Evolutionary conservation across 2,888 invertebrate genomes (phyloP).

Genomic region (Eupeodes luniger): DNA sequence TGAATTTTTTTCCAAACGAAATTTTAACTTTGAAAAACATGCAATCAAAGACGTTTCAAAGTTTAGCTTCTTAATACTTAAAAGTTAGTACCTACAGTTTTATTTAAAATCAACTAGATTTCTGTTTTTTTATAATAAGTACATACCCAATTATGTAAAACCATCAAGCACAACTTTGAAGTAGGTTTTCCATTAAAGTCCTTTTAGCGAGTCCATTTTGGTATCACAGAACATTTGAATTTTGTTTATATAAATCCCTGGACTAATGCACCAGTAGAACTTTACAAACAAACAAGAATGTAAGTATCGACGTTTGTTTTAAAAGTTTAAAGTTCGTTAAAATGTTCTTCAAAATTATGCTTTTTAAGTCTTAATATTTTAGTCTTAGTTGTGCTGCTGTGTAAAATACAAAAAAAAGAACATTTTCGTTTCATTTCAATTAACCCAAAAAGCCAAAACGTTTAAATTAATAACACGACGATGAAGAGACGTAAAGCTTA

Average conservation of each 20-base stretch:
- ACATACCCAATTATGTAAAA: background rate
- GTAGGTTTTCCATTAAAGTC: background rate
- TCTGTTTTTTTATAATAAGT: too few species aligned
- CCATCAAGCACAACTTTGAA: background rate
- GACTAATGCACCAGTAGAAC: background rate
- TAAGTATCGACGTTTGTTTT: background rate
- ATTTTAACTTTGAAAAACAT: too few species aligned
- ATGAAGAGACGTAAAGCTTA: background rate
- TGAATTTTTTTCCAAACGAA: too few species aligned
- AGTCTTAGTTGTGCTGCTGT: background rate
- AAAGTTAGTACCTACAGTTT: too few species aligned
- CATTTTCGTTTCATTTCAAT: background rate
- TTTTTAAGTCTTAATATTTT: background rate
- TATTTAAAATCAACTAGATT: too few species aligned
- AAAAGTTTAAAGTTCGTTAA: background rate
- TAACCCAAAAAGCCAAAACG: background rate
- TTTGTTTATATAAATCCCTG: background rate
- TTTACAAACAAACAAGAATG: background rate
- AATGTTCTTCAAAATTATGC: background rate
- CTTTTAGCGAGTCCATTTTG: background rate
- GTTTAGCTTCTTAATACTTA: too few species aligned
- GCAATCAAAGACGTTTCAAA: too few species aligned
- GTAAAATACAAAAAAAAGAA: background rate
- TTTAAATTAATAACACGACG: slow-evolving; percentile 24
- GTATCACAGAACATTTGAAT: background rate